Percentiles rank a stretch among this genome's conserved stretches.
phyloP scores from a whole-genome alignment of 2,113 vertebrate genomes.

The Sylvia atricapilla region DNA sequence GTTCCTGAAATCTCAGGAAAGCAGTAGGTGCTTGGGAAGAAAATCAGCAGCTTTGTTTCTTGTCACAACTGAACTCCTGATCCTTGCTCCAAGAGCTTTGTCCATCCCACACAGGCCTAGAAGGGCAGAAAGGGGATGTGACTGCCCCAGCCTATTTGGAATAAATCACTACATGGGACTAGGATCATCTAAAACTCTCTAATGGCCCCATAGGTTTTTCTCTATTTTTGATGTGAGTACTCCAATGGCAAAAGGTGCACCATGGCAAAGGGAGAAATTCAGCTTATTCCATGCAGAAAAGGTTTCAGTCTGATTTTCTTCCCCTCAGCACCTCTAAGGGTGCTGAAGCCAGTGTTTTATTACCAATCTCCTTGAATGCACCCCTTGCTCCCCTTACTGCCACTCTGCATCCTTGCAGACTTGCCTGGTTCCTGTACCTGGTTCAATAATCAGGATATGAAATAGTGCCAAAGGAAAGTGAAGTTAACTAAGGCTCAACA shows the following conservation, averaged over 20 bases:
- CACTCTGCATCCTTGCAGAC: background rate
- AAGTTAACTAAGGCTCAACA: background rate
- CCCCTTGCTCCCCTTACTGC: background rate
- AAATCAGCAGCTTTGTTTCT: background rate
- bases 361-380: background rate
- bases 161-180: background rate
- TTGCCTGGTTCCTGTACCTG: background rate
- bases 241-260: background rate
- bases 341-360: background rate
- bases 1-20: background rate
- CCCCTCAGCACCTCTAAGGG: background rate
- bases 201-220: background rate
- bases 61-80: background rate
- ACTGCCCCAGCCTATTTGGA: background rate
- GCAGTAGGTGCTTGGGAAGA: background rate
- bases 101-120: accelerated
- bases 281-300: background rate
- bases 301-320: background rate
- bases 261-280: background rate
- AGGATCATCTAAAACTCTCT: background rate
- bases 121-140: background rate
- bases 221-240: background rate
- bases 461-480: accelerated
- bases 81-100: background rate
- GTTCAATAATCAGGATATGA: background rate